phyloP scores from a whole-genome alignment of 2,797 vertebrate species.

The Myiotriccus ornatus region DNA sequence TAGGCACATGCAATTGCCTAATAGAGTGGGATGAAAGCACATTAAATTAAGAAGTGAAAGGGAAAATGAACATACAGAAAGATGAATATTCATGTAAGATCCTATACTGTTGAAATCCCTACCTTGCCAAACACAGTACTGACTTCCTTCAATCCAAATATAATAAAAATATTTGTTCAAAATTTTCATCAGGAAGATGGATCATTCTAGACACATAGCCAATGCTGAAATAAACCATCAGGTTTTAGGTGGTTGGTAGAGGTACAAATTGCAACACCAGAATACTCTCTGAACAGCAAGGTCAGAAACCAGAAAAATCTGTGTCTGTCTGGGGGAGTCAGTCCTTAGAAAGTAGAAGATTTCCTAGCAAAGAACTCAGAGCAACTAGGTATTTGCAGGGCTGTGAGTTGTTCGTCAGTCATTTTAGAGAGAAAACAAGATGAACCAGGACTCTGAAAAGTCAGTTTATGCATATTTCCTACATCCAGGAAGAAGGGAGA shows the following conservation, averaged over 20 bases:
- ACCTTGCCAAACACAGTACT: neutral
- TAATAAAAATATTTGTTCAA: neutral
- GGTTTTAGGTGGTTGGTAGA: neutral
- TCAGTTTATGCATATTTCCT: neutral
- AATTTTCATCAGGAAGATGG: neutral
- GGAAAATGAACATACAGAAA: neutral
- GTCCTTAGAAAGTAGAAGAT: neutral
- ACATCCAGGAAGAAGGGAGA: neutral
- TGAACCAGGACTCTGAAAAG: neutral
- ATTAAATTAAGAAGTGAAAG: neutral
- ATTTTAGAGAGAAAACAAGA: neutral
- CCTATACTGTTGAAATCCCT: neutral
- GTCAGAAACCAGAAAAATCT: neutral
- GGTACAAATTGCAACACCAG: neutral
- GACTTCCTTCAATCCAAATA: neutral
- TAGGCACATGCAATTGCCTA: neutral
- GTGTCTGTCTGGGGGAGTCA: neutral
- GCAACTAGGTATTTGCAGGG: neutral
- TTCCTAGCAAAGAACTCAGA: neutral
- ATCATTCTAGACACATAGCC: neutral
- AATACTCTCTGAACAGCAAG: neutral
- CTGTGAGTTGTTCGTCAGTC: neutral
- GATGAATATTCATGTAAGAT: neutral
- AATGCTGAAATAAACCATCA: neutral
- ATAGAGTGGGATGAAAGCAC: neutral